Conservation (phyloP, 2,797 vertebrate species). For the Microctenopoma lineatum region DNA sequence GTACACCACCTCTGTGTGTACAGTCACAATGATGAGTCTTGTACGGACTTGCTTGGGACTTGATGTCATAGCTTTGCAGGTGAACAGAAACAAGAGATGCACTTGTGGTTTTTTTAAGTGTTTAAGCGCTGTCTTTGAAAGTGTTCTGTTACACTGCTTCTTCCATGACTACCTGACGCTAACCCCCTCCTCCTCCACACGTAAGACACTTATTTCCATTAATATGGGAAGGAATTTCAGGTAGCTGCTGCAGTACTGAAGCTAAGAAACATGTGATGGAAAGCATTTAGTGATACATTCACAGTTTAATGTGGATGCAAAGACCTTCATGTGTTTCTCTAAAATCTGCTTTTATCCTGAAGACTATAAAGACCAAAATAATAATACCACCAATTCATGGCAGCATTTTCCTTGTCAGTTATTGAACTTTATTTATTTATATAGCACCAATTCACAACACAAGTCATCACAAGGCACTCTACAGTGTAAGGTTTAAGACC, state of each 20-base stretch:
- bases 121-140: conserved; percentile 79
- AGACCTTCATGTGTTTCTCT: not conserved
- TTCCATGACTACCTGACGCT: conserved; percentile 61
- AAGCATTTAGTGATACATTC: not conserved
- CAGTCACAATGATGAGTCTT: conserved; percentile 51
- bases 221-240: conserved; percentile 28
- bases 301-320: not conserved
- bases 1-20: not conserved
- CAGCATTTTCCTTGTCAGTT: conserved; percentile 9
- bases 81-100: conserved; percentile 75
- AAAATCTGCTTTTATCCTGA: not conserved
- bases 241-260: not conserved
- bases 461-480: too few species aligned
- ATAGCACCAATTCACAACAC: too few species aligned
- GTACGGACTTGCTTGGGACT: conserved; percentile 67
- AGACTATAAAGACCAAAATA: not conserved
- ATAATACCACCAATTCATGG: conserved; percentile 14
- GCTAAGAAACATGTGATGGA: not conserved
- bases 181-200: conserved; percentile 55
- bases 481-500: too few species aligned
- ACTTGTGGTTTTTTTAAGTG: conserved; percentile 60
- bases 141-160: conserved; percentile 76
- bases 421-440: too few species aligned
- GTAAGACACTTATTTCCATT: conserved; percentile 50
- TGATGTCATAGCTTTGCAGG: conserved; percentile 49